A percentile compares a stretch with the other conserved stretches of the same genome.
These are phyloP conservation scores for Plecturocebus donacophilus DNA, from an alignment of 2,113 vertebrate genomes.

Conservation along the genomic window DNA sequence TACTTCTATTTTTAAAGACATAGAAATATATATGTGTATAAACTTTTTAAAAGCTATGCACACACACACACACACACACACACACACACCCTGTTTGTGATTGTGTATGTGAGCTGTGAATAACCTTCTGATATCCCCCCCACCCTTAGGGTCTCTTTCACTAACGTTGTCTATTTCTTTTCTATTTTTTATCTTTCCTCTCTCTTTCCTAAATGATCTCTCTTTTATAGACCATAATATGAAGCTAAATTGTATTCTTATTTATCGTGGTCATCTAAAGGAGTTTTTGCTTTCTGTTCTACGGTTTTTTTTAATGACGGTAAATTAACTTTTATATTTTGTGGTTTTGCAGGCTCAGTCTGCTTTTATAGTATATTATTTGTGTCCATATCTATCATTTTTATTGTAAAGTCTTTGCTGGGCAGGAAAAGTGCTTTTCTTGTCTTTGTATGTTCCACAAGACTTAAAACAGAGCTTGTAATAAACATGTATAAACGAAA, in stretches of 20 bases:
- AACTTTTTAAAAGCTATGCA: not conserved
- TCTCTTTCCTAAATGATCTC: not conserved
- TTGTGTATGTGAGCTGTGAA: not conserved
- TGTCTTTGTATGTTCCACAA: not conserved
- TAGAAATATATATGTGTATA: not conserved
- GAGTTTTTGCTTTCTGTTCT: not conserved
- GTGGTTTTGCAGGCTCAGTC: not conserved
- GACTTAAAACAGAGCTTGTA: not conserved
- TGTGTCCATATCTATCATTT: not conserved
- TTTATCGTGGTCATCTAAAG: not conserved
- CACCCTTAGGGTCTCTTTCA: not conserved
- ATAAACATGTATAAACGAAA: not conserved
- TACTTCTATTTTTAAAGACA: not conserved
- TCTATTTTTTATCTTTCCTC: not conserved
- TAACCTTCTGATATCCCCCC: not conserved
- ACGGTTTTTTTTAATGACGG: not conserved
- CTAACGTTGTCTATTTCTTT: not conserved
- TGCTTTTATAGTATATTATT: not conserved
- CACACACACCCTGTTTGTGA: not conserved
- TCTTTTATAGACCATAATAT: not conserved
- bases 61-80: not conserved
- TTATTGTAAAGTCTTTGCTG: not conserved
- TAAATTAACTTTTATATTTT: not conserved
- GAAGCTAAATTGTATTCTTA: not conserved
- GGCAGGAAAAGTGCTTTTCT: not conserved